Conservation (phyloP, 1,140 invertebrate genomes). For the Pollicipes pollicipes region DNA sequence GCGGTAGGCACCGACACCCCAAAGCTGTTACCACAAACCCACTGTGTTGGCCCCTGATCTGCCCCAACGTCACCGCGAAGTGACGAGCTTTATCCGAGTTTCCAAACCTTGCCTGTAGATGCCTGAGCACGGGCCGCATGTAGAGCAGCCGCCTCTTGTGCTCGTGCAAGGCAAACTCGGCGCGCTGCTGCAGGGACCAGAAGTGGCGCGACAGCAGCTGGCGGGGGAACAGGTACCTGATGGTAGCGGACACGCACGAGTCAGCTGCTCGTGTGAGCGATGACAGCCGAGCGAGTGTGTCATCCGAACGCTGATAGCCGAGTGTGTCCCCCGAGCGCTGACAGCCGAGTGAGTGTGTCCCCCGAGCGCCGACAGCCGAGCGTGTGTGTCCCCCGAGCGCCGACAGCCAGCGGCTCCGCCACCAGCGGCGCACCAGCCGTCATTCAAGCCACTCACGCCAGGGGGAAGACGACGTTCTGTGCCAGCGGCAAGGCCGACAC, state of each 20-base stretch:
- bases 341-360: conserved; percentile 54
- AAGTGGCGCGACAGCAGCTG: conserved; percentile 60
- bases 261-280: too few species aligned
- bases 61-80: too few species aligned
- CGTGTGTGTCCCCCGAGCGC: conserved; percentile 55
- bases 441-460: conserved; percentile 41
- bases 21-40: too few species aligned
- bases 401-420: conserved; percentile 34
- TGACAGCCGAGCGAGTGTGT: too few species aligned
- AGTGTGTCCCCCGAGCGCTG: conserved; percentile 57
- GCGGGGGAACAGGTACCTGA: conserved; percentile 49
- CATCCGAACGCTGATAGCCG: too few species aligned
- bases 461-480: conserved; percentile 65
- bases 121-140: conserved; percentile 45
- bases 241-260: neutral
- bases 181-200: conserved; percentile 60
- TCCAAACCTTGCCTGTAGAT: conserved; percentile 39
- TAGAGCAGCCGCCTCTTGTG: conserved; percentile 40
- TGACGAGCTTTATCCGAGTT: too few species aligned
- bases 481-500: conserved; percentile 62
- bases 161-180: conserved; percentile 44
- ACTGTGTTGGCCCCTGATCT: too few species aligned
- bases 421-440: conserved; percentile 23
- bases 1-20: too few species aligned
- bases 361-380: conserved; percentile 62